Percentiles rank a stretch among this genome's conserved stretches.
Conservation (phyloP, 2,113 vertebrate genomes). For the Cheirogaleus medius region DNA sequence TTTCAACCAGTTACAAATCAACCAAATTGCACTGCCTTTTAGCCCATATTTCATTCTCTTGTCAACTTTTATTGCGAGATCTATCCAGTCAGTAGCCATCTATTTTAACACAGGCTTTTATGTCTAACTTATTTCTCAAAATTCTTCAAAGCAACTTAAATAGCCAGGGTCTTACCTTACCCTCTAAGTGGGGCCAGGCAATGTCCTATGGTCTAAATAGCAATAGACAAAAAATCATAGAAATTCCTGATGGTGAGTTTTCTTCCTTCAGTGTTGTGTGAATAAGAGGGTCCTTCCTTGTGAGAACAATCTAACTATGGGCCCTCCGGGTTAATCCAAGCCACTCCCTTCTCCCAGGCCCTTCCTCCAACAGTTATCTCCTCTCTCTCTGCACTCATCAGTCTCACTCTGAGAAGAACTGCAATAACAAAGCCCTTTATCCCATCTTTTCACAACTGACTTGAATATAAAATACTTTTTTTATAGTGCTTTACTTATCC, state of each 20-base stretch:
- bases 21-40: constrained; percentile 34
- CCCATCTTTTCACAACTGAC: background rate
- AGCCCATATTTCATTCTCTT: constrained; percentile 54
- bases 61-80: constrained; percentile 43
- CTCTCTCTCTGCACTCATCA: background rate
- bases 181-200: constrained; percentile 39
- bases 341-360: background rate
- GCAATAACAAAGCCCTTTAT: background rate
- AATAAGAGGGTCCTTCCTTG: background rate
- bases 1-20: constrained; percentile 53
- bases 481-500: background rate
- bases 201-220: constrained; percentile 33
- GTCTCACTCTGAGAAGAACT: background rate
- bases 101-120: constrained; percentile 60
- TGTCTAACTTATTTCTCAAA: constrained; percentile 41
- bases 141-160: constrained; percentile 61
- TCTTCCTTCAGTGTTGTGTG: background rate
- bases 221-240: constrained; percentile 51
- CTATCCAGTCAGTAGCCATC: constrained; percentile 40
- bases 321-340: background rate
- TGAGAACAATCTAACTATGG: background rate
- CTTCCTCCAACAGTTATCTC: background rate
- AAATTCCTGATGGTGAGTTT: constrained; percentile 45
- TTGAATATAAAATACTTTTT: background rate
- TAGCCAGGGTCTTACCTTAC: constrained; percentile 13